Evolutionary conservation across 2,797 vertebrate genomes (phyloP), one percentile per base, ranked within the genome.

Genomic region (Cheirogaleus major): DNA sequence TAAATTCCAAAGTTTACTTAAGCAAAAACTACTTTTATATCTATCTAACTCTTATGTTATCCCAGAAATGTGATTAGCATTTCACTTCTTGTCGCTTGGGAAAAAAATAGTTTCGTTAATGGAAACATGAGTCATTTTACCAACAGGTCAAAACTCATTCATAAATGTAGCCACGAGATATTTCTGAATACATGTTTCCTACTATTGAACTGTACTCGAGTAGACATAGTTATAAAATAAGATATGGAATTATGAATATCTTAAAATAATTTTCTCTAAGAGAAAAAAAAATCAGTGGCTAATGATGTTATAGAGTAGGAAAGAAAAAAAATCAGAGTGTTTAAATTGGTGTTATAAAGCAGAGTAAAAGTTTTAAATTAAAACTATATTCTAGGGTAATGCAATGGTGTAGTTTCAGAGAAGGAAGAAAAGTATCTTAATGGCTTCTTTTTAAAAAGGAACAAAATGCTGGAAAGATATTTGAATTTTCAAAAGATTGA

Each of bases 1-100:
- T 80, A 89, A 93, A 93, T 94, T 86, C 22, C 91, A 94, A 93
- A 96, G 88, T 97, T 96, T 83, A n/a, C 76, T 95, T 84, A 35
- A 93, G 91, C 52, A 89, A 80, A 93, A 91, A 91, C 70, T 91
- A 89, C 82, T 97, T 96, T 82, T 63, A n/a, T n/a, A n/a, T n/a
- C 38, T 79, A 83, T 65, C 75, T 88, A 45, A 91, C 67, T 89
- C 43, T 88, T 88, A 43, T 85, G 72, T 82, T 83, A 61, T 57
- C 73, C 22, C 57, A 86, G 43, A 82, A 82, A 55, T 43, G 52
- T 80, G 41, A 79, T 91, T 52, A 90, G 67, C 35, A 20, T 96
- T 89, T 96, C 52, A 59, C 43, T 96, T 91, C 89, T 45, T 92
- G 75, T 93, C 70, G 86, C 45, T 75, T 84, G 72, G 79, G 30